Conservation (phyloP, 2,113 vertebrate genomes). For the Phalacrocorax carbo region DNA sequence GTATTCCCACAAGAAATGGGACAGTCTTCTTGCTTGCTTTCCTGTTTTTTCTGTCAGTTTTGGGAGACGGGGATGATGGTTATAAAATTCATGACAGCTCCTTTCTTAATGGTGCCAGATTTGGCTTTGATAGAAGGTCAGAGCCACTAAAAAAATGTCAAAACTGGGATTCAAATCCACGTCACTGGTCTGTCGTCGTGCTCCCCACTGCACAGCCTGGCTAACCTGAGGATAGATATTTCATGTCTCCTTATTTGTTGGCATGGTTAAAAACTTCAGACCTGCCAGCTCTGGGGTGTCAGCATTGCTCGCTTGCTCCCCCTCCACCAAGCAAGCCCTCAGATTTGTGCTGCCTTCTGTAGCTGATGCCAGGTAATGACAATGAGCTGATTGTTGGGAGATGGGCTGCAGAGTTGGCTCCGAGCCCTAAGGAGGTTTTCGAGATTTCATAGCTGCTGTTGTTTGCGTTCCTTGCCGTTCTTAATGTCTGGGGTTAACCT, state of each 20-base stretch:
- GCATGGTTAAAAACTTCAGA: neutral
- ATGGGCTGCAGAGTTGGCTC: neutral
- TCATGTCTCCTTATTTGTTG: neutral
- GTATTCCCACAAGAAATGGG: neutral
- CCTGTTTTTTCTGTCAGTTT: neutral
- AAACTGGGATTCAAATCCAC: neutral
- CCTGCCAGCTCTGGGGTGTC: accelerated
- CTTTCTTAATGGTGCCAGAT: neutral
- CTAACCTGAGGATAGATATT: neutral
- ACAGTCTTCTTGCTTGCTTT: neutral
- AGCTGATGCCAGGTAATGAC: neutral
- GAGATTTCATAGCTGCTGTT: neutral
- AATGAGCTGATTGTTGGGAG: neutral
- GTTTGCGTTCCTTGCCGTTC: neutral
- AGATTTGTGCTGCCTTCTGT: neutral
- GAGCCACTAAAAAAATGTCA: neutral
- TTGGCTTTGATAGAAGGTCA: neutral
- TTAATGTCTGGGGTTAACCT: neutral
- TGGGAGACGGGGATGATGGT: neutral
- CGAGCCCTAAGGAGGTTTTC: neutral
- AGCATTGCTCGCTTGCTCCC: neutral
- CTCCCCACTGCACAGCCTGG: neutral
- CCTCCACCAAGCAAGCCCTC: neutral
- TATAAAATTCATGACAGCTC: neutral
- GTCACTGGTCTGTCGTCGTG: neutral